Evolutionary conservation across 2,797 vertebrate genomes (phyloP), one percentile per base, ranked within the genome.

Genomic region (Setipinna tenuifilis): DNA sequence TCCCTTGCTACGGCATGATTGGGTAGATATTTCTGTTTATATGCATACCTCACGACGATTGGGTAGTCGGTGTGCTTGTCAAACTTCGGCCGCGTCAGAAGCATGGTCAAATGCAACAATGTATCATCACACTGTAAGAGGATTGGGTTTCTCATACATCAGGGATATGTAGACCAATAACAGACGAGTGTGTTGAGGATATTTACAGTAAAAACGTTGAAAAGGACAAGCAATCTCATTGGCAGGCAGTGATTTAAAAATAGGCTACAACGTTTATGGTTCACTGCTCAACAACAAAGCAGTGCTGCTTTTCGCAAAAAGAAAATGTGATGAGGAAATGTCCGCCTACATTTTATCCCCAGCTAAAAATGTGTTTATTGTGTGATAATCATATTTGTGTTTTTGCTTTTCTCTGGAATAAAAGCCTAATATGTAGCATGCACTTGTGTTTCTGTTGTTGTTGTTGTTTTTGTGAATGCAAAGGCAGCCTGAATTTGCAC

Each of bases 1-100:
- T 50, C 21, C 87, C 71, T 81, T 23, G 1, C 0, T 7, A 2
- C 0, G 3, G 10, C 46, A 0, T 82, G 5, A 95, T 95, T 95
- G 94, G 95, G 23, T 85, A 25, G 7, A n/a, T 6, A 11, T 10
- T 1, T 2, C 57, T 89, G 21, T 94, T 90, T 94, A 94, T 91
- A 92, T 86, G 80, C 10, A 90, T 80, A 0, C 0, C 50, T 0
- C 1, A 2, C 50, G 50, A 0, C 58, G 21, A 92, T 94, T 94
- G 92, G 94, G 50, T 86, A 14, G 19, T 57, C 46, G 1, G 7
- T n/a, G 19, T 35, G 88, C 65, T 25, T 5, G 25, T 90, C 59
- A 88, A 85, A 81, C 19, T 5, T 71, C 75, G 82, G 31, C 35
- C 5, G 14, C 4, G 31, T 41, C 17, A 0, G 9, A 17, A 41